phyloP scores from a whole-genome alignment of 2,888 invertebrate species.

The Microctonus brassicae region DNA sequence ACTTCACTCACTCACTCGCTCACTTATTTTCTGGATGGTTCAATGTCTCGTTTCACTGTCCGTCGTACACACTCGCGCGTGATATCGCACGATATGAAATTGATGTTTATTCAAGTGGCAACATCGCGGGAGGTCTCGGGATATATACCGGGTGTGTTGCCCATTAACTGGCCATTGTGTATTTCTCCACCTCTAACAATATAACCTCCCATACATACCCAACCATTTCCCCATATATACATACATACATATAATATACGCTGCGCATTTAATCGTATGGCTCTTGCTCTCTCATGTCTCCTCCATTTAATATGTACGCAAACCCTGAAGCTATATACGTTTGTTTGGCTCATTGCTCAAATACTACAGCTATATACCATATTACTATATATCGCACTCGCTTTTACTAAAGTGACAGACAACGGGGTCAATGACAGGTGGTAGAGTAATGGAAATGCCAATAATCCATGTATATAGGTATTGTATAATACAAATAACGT shows the following conservation, averaged over 20 bases:
- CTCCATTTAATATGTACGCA: conserved; percentile 28
- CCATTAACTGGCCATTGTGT: conserved; percentile 33
- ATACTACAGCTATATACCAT: background rate
- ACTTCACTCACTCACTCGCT: background rate
- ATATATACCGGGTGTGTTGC: conserved; percentile 14
- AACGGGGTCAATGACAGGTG: conserved; percentile 37
- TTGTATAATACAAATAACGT: too few species aligned
- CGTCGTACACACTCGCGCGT: conserved; percentile 15
- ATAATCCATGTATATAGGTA: conserved; percentile 28
- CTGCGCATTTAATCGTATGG: background rate
- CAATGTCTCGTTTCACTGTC: conserved; percentile 24
- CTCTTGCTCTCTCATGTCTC: conserved; percentile 14
- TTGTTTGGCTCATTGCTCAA: conserved; percentile 30
- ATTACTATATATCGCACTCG: background rate
- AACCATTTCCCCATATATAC: background rate
- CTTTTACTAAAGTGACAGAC: conserved; percentile 10
- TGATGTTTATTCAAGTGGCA: conserved; percentile 57
- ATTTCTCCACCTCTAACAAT: background rate
- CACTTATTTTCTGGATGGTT: background rate
- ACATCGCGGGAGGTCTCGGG: conserved; percentile 32
- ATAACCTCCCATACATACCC: background rate
- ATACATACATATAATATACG: background rate
- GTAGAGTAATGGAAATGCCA: conserved; percentile 32
- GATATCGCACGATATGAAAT: conserved; percentile 51
- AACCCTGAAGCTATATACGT: conserved; percentile 28